Evolutionary conservation across 2,888 invertebrate genomes (phyloP), one percentile per base, ranked within the genome.

Genomic region (Odontomyia ornata): DNA sequence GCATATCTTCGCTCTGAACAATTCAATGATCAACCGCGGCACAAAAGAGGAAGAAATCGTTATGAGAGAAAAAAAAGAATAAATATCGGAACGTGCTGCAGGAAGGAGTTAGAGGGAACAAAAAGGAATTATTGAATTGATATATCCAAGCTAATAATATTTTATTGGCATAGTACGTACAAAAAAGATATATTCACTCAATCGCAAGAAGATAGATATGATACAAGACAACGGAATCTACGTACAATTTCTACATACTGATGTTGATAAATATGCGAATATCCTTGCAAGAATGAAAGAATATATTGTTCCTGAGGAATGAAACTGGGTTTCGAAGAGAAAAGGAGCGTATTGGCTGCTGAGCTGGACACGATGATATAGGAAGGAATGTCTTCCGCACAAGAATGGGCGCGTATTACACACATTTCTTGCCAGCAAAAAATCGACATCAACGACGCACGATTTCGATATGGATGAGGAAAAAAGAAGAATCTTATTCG

Each of bases 141-240:
- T 65, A 65, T 30, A 65, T 43, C 65, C 27, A 65, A 65, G 65
- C 65, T 65, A 65, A 65, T 65, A 65, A 65, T 65, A 65, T 36
- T 65, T 65, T 65, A 65, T 65, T 65, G 65, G 65, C 52, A 52
- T 52, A 52, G 52, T 52, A 52, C 36, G 36, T 36, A 36, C 36
- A 9, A 36, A n/a, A n/a, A 36, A 36, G 36, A 36, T 36, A 36
- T 36, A 36, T 36, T 36, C 36, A 36, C 36, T 36, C 36, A 36
- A 36, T 36, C 36, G 36, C 9, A 9, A 3, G 36, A 36, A 36
- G 36, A 36, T 4, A 52, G 52, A 52, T 52, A 52, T 15, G 52
- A n/a, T 52, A 52, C 52, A 9, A 9, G n/a, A 3, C 18, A 18
- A n/a, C 52, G 52, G 3, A 4, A 52, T 15, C 7, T 52, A 52